A percentile compares a stretch with the other conserved stretches of the same genome.
These are phyloP conservation scores for Ichneumoninae sp. DNA, from an alignment of 2,888 invertebrate genomes.

Conservation along the genomic window DNA sequence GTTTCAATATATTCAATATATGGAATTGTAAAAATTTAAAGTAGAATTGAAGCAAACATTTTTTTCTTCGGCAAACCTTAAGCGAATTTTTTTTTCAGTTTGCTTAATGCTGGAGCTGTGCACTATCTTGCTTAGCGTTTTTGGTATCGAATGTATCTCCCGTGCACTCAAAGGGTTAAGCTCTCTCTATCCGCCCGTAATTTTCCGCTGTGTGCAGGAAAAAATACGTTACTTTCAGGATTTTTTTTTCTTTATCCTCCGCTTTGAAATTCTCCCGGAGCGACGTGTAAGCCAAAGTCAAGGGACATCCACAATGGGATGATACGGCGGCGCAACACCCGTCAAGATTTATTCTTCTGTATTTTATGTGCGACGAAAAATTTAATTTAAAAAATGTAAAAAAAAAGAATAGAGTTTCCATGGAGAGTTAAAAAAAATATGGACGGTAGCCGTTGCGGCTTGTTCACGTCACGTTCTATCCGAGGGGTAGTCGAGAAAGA, in stretches of 20 bases:
- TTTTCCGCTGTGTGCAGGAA: not conserved
- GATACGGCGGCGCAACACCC: not conserved
- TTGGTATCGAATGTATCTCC: no score
- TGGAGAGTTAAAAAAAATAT: not conserved
- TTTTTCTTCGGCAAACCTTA: no score
- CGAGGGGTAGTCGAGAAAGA: not conserved
- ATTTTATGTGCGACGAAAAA: not conserved
- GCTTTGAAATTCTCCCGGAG: not conserved
- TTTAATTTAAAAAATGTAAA: not conserved
- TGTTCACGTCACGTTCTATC: constrained; percentile 20
- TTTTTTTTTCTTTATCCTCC: not conserved
- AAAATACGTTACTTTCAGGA: not conserved
- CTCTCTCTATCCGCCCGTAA: not conserved
- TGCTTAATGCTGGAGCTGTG: not conserved
- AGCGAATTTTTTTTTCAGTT: no score
- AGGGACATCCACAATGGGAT: not conserved
- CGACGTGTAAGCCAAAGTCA: not conserved
- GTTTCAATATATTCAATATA: no score
- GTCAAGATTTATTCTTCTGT: not conserved
- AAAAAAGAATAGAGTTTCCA: not conserved
- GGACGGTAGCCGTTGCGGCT: not conserved
- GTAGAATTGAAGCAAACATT: no score
- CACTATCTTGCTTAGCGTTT: not conserved
- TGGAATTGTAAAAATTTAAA: no score
- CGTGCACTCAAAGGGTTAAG: not conserved